phyloP scores from a whole-genome alignment of 2,888 invertebrate genomes.

The Bhutanitis thaidina region DNA sequence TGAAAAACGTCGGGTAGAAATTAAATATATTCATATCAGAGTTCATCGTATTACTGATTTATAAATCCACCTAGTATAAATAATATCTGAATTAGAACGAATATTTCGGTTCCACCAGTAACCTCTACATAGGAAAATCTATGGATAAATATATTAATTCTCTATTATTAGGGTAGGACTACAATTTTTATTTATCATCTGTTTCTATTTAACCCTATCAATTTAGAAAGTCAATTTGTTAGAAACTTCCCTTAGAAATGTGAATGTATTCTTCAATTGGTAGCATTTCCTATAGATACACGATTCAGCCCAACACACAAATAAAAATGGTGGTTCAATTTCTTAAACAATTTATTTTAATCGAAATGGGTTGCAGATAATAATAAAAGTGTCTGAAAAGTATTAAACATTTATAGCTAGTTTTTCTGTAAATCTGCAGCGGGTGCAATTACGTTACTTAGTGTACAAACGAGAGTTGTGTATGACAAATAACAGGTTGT shows the following conservation, averaged over 20 bases:
- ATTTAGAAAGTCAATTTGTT: constrained; percentile 28
- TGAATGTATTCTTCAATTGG: constrained; percentile 20
- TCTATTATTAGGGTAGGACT: too few species aligned
- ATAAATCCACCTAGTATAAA: too few species aligned
- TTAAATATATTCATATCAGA: too few species aligned
- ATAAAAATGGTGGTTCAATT: constrained; percentile 78
- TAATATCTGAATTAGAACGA: too few species aligned
- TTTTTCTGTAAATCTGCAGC: constrained; percentile 38
- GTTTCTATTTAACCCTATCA: constrained; percentile 35
- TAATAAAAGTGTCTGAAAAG: constrained; percentile 34
- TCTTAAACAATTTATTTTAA: constrained; percentile 53
- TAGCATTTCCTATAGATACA: constrained; percentile 38
- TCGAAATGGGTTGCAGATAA: constrained; percentile 43
- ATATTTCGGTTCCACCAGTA: too few species aligned
- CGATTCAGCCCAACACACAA: constrained; percentile 67
- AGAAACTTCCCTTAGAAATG: background rate
- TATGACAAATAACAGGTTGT: constrained; percentile 79
- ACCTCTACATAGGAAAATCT: too few species aligned
- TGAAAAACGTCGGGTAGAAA: too few species aligned
- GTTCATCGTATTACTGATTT: too few species aligned
- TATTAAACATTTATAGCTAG: constrained; percentile 40
- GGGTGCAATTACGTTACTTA: constrained; percentile 58
- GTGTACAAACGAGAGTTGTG: constrained; percentile 60
- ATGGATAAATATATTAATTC: background rate
- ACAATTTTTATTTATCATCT: constrained; percentile 27